Percentiles rank a stretch among this genome's conserved stretches.
Conservation (phyloP, 2,888 invertebrate species). For the Coremacera marginata region DNA sequence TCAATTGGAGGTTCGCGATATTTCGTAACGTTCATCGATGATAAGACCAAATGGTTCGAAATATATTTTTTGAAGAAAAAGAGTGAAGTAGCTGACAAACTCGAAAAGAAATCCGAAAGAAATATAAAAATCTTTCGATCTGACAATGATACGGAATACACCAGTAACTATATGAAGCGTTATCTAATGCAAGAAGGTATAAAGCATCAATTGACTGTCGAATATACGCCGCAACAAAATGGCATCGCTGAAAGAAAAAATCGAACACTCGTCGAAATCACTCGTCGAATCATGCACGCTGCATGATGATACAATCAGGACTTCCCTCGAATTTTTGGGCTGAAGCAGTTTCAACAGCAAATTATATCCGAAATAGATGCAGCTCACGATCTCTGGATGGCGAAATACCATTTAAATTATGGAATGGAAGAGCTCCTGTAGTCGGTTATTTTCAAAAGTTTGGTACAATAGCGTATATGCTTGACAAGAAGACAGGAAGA, state of each 20-base stretch:
- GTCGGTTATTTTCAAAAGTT: constrained; percentile 43
- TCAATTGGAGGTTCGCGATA: constrained; percentile 32
- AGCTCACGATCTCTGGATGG: constrained; percentile 38
- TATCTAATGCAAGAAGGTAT: constrained; percentile 53
- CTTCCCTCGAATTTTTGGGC: constrained; percentile 53
- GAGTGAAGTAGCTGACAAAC: constrained; percentile 39
- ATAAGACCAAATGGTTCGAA: constrained; percentile 43
- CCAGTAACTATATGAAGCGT: constrained; percentile 46
- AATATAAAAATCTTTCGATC: constrained; percentile 51
- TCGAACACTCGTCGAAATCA: too few species aligned
- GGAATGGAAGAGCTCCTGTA: constrained; percentile 40
- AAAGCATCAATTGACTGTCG: constrained; percentile 47
- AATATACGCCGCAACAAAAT: constrained; percentile 50
- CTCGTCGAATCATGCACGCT: too few species aligned
- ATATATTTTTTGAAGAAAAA: constrained; percentile 44
- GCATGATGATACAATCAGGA: constrained; percentile 53
- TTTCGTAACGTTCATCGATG: constrained; percentile 40
- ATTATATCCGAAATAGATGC: constrained; percentile 52
- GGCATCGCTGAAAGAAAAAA: constrained; percentile 49
- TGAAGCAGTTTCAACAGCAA: constrained; percentile 56
- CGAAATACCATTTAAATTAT: constrained; percentile 39
- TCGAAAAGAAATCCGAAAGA: constrained; percentile 39
- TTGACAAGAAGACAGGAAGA: constrained; percentile 9
- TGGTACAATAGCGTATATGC: constrained; percentile 21
- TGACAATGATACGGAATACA: constrained; percentile 54